A percentile compares a stretch with the other conserved stretches of the same genome.
Conservation (phyloP, 2,113 vertebrate species). For the Pleuronectes platessa region DNA sequence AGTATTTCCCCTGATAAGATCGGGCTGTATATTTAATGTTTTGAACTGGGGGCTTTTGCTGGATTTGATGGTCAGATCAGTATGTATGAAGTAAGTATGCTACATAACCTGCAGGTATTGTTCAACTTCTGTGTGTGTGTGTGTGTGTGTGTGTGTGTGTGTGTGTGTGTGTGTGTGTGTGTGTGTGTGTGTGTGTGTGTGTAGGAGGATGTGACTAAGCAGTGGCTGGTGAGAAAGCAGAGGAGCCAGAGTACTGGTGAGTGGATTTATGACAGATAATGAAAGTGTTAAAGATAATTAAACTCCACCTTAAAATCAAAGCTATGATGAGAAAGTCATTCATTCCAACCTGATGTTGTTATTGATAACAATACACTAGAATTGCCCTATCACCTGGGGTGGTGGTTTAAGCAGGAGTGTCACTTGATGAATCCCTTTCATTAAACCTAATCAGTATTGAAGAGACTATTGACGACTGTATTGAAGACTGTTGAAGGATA, state of each 20-base stretch:
- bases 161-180: slow-evolving; percentile 18
- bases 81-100: neutral
- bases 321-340: neutral
- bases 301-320: neutral
- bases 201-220: slow-evolving; percentile 80
- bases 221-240: slow-evolving; percentile 82
- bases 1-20: neutral
- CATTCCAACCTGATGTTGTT: neutral
- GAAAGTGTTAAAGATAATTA: neutral
- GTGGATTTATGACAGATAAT: slow-evolving; percentile 19
- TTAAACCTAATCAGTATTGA: neutral
- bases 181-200: slow-evolving; percentile 19
- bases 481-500: neutral
- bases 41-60: no score
- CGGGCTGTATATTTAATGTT: neutral
- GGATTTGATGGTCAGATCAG: no score
- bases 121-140: slow-evolving; percentile 6
- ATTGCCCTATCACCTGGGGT: neutral
- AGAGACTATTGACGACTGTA: no score
- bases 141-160: slow-evolving; percentile 20
- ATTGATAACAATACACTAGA: neutral
- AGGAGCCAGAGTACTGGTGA: slow-evolving; percentile 75
- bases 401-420: neutral
- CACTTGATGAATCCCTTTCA: slow-evolving; percentile 14
- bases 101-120: neutral